Base-by-base conservation (phyloP, 2,797 vertebrate species). In the Protonibea diacanthus region DNA sequence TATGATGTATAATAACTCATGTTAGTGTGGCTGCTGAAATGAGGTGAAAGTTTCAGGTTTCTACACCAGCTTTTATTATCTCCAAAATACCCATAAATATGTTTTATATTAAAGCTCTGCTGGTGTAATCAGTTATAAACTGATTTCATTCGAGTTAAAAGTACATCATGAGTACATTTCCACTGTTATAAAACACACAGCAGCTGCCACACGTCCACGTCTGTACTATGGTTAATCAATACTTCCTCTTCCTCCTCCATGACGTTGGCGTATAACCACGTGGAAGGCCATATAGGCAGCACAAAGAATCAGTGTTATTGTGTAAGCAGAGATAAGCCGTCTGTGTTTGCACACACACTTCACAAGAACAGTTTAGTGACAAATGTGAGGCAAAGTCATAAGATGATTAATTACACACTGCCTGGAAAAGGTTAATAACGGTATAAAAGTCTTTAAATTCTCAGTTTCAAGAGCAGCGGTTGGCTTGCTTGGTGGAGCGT, bases 161-260 rank as follows among this genome's bases (percentile, higher is more conserved):
- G 29, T 17, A 38, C 33, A 33, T 33, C 8, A 33, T 7, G 7
- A 9, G 33, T 33, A 33, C 33, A 2, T 9, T 71, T 25, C 9
- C 12, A 23, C 20, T 8, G 12, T 45, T 51, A 44, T 6, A 15
- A 58, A 58, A 38, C 60, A 38, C 25, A 20, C 45, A 5, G 11
- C 21, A 3, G 33, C 44, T 68, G 21, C 29, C 10, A 47, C 5
- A 52, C 17, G 40, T 23, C 44, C 38, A 66, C 42, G 2, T 55
- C 17, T 56, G 13, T 29, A 14, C 49, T 58, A 8, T 44, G 23
- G 40, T 49, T 9, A 83, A 76, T 76, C 67, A 67, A 79, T 72
- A 53, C 21, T 7, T 45, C 13, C 23, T 15, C 9, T 5, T 27
- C 17, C n/a, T 29, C 8, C 20, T 29, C 10, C 15, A 25, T 69